phyloP scores from a whole-genome alignment of 2,888 invertebrate species.

The Platycnemis pennipes region DNA sequence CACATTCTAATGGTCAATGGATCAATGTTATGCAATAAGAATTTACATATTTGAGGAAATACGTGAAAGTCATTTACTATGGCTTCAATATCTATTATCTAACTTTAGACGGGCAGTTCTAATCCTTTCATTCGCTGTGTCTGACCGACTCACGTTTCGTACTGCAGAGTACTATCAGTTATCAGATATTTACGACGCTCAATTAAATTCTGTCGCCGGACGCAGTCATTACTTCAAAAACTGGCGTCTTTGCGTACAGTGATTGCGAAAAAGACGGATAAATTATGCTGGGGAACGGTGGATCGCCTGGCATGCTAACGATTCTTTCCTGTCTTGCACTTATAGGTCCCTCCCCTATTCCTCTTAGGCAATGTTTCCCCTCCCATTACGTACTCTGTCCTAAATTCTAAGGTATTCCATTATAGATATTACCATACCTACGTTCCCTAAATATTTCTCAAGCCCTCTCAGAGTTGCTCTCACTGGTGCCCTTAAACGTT shows the following conservation, averaged over 20 bases:
- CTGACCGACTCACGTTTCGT: no score
- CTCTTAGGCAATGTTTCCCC: not conserved
- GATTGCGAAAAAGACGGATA: not conserved
- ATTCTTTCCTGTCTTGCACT: not conserved
- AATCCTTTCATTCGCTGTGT: no score
- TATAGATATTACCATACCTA: not conserved
- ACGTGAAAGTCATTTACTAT: no score
- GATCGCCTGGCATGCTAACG: not conserved
- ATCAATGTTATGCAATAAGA: no score
- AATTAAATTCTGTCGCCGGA: not conserved
- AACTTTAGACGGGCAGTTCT: no score
- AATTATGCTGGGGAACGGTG: not conserved
- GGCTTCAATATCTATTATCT: no score
- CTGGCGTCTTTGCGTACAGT: not conserved
- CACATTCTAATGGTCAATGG: no score
- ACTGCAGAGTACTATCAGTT: not conserved
- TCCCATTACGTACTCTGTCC: not conserved
- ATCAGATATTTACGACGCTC: not conserved
- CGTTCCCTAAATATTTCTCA: slow-evolving; percentile 38
- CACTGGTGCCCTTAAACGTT: not conserved
- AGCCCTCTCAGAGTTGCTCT: not conserved
- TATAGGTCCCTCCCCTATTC: not conserved
- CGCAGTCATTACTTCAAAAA: not conserved
- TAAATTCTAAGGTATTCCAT: not conserved
- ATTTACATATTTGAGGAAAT: no score